Percentiles rank a stretch among this genome's conserved stretches.
Conservation (phyloP, 2,888 invertebrate species). For the Lasius platythorax region DNA sequence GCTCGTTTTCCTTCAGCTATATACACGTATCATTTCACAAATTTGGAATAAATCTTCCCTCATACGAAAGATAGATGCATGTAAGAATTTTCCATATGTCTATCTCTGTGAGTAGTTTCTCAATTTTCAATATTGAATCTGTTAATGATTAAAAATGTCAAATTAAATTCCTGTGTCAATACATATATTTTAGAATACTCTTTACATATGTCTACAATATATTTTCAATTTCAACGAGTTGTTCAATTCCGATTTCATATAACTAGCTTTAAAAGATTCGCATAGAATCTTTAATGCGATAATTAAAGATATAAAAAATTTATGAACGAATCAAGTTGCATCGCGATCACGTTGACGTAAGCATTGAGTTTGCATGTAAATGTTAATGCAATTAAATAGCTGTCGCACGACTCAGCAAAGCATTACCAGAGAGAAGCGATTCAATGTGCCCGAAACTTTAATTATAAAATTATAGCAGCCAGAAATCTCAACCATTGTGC, state of each 20-base stretch:
- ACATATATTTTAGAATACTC: background rate
- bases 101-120: background rate
- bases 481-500: background rate
- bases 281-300: background rate
- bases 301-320: background rate
- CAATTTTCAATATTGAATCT: constrained; percentile 9
- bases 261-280: background rate
- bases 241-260: background rate
- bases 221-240: background rate
- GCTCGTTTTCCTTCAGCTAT: background rate
- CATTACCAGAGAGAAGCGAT: constrained; percentile 11
- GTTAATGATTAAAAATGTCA: background rate
- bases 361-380: background rate
- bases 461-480: constrained; percentile 21
- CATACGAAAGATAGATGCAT: background rate
- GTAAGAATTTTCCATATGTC: background rate
- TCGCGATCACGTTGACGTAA: background rate
- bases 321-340: background rate
- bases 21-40: background rate
- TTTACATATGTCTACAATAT: background rate
- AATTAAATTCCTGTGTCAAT: constrained; percentile 11
- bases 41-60: background rate
- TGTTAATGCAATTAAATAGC: background rate
- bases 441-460: constrained; percentile 23
- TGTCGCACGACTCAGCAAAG: background rate